Conservation (phyloP, 1,140 invertebrate genomes). For the Meloidogyne hapla region DNA sequence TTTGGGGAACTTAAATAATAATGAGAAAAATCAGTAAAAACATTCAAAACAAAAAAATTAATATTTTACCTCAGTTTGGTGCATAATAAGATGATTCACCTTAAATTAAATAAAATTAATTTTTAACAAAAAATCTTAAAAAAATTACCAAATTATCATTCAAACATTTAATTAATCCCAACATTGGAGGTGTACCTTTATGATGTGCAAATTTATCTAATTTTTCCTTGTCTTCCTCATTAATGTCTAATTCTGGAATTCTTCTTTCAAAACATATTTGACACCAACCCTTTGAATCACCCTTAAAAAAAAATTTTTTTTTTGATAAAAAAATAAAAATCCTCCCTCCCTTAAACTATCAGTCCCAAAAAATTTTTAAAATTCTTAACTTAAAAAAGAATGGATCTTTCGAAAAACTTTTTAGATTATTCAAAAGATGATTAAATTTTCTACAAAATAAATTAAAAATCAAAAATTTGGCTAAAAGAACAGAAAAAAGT, state of each 20-base stretch:
- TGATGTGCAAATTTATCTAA: conserved; percentile 27
- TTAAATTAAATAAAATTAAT: conserved; percentile 6
- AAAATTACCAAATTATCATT: neutral
- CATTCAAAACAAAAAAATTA: neutral
- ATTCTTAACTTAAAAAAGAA: too few species aligned
- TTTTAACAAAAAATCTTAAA: neutral
- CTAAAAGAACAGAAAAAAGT: too few species aligned
- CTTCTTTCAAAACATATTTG: conserved; percentile 31
- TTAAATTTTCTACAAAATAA: too few species aligned
- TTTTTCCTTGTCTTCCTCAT: conserved; percentile 15
- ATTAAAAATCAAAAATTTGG: too few species aligned
- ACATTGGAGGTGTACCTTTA: conserved; percentile 41
- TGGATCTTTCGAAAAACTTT: too few species aligned
- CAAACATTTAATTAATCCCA: conserved; percentile 21
- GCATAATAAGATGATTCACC: conserved; percentile 34
- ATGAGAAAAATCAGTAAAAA: too few species aligned
- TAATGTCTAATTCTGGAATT: conserved; percentile 15
- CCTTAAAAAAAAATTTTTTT: conserved; percentile 15
- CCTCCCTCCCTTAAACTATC: too few species aligned
- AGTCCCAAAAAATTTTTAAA: too few species aligned
- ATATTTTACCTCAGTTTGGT: conserved; percentile 25
- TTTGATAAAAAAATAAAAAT: neutral
- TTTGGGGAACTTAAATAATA: too few species aligned
- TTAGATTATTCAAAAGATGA: too few species aligned
- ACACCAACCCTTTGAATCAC: conserved; percentile 30